phyloP scores from a whole-genome alignment of 2,797 vertebrate genomes.

The Anguilla anguilla region DNA sequence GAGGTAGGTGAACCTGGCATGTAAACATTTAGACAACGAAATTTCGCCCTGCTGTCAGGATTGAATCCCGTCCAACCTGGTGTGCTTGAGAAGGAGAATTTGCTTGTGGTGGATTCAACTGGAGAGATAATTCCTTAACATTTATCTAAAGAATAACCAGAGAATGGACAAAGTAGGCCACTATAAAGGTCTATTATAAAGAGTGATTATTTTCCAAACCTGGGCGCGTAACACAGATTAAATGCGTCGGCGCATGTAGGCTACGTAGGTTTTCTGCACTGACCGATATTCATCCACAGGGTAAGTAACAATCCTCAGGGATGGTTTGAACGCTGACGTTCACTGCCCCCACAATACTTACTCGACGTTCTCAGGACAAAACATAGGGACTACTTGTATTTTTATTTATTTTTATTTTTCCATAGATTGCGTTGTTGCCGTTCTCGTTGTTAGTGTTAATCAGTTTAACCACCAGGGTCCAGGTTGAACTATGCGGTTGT shows the following conservation, averaged over 20 bases:
- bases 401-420: too few relatives aligned
- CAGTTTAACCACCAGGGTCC: too few relatives aligned
- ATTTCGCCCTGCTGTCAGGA: not conserved
- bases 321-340: constrained; percentile 37
- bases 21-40: not conserved
- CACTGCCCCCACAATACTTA: not conserved
- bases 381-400: too few relatives aligned
- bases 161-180: too few relatives aligned
- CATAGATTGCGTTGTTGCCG: too few relatives aligned
- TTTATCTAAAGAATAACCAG: too few relatives aligned
- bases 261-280: constrained; percentile 55
- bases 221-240: not conserved
- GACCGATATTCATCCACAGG: constrained; percentile 61
- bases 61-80: not conserved
- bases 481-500: too few relatives aligned
- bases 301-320: constrained; percentile 44
- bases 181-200: too few relatives aligned
- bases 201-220: too few relatives aligned
- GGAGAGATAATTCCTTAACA: too few relatives aligned
- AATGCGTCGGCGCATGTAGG: constrained; percentile 7
- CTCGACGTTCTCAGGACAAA: not conserved
- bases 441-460: too few relatives aligned
- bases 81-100: not conserved
- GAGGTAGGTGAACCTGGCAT: not conserved
- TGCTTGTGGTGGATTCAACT: too few relatives aligned